These are phyloP conservation scores for Natrix natrix DNA, from an alignment of 2,797 vertebrate genomes.

Conservation along the genomic window DNA sequence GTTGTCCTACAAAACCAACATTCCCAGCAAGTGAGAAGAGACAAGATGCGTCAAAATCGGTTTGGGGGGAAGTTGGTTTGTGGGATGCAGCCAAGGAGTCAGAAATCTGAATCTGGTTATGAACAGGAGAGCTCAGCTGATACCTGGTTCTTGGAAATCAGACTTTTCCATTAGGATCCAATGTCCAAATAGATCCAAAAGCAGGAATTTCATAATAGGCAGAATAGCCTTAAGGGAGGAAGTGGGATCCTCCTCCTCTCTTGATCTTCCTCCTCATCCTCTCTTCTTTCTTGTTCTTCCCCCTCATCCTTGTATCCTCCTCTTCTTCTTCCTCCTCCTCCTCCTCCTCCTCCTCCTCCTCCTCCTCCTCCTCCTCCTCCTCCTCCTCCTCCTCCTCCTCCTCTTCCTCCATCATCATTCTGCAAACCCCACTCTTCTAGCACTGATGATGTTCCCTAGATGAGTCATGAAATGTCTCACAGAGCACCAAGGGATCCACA, in stretches of 20 bases:
- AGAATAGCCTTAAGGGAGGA: neutral
- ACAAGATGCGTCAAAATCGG: accelerated
- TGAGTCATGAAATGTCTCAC: too few species aligned
- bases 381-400: too few species aligned
- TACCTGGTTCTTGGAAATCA: neutral
- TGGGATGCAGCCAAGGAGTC: neutral
- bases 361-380: too few species aligned
- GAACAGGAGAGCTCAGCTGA: neutral
- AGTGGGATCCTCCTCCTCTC: neutral
- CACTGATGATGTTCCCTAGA: too few species aligned
- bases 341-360: too few species aligned
- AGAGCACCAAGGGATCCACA: too few species aligned
- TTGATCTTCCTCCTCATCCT: too few species aligned
- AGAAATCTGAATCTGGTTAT: neutral
- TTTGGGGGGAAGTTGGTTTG: neutral
- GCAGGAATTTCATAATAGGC: neutral
- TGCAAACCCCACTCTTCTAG: too few species aligned
- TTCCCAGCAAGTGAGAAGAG: constrained; percentile 59
- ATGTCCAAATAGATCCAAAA: neutral
- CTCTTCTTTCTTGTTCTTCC: too few species aligned
- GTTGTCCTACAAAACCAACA: constrained; percentile 38
- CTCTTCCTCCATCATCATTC: too few species aligned
- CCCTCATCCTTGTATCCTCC: too few species aligned
- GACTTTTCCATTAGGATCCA: neutral
- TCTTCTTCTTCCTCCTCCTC: too few species aligned